Evolutionary conservation across 53 echinoderm and acorn worm species (phyloP).

Genomic region (Echinometra lucunter): DNA sequence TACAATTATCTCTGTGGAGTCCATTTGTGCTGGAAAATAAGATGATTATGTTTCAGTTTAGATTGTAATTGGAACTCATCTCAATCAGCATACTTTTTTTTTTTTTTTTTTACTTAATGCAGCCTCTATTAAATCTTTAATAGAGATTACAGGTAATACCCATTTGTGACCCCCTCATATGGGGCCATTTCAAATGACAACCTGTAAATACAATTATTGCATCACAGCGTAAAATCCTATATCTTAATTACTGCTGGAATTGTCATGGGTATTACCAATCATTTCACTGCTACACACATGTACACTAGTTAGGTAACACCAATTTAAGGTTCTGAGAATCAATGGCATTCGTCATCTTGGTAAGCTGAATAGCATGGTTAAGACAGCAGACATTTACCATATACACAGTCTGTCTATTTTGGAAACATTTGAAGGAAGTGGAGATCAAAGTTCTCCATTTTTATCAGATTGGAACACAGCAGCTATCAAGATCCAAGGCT

Average conservation of each 20-base stretch:
- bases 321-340: slow-evolving; percentile 11
- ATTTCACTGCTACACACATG: neutral
- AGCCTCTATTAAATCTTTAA: neutral
- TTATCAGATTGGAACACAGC: slow-evolving; percentile 43
- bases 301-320: neutral
- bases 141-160: neutral
- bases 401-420: neutral
- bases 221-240: neutral
- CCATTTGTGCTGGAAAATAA: neutral
- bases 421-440: slow-evolving; percentile 35
- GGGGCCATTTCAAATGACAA: neutral
- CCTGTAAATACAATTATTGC: slow-evolving; percentile 10
- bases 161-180: neutral
- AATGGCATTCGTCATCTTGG: neutral
- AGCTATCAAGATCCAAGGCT: neutral
- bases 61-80: neutral
- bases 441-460: slow-evolving; percentile 15
- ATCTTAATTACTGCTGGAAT: slow-evolving; percentile 22
- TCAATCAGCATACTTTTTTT: neutral
- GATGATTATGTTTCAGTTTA: neutral
- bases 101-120: neutral
- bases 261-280: neutral
- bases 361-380: neutral
- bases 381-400: neutral
- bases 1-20: neutral